A percentile compares a stretch with the other conserved stretches of the same genome.
phyloP scores from a whole-genome alignment of 2,888 invertebrate genomes.

The Lydus trimaculatus region DNA sequence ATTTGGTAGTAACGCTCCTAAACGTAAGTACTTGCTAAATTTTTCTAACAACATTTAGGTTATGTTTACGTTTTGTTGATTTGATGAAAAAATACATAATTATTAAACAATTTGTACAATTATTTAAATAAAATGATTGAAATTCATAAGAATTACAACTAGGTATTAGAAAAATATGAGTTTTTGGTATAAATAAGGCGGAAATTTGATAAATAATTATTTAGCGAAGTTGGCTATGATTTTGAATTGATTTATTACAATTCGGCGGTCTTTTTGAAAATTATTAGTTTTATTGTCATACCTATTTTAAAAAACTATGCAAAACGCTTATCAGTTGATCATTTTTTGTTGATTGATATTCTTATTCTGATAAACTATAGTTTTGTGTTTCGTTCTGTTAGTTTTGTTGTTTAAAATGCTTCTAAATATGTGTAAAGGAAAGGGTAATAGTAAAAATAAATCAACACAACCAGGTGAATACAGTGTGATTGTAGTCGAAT shows the following conservation, averaged over 20 bases:
- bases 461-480: background rate
- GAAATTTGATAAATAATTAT: background rate
- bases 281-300: background rate
- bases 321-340: background rate
- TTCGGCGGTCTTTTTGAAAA: background rate
- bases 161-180: background rate
- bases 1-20: conserved; percentile 45
- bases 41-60: background rate
- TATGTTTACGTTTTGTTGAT: conserved; percentile 2
- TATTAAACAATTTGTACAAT: background rate
- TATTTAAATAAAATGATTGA: background rate
- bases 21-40: conserved; percentile 45
- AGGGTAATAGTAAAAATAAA: background rate
- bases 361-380: background rate
- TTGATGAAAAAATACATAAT: background rate
- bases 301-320: background rate
- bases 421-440: background rate
- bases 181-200: background rate
- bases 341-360: background rate
- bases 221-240: background rate
- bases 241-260: background rate
- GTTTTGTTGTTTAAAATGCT: background rate
- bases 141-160: background rate
- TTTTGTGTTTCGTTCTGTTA: background rate
- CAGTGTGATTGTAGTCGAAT: background rate